These are phyloP conservation scores for Chascanopsetta lugubris DNA, from an alignment of 2,113 vertebrate genomes.

Conservation along the genomic window DNA sequence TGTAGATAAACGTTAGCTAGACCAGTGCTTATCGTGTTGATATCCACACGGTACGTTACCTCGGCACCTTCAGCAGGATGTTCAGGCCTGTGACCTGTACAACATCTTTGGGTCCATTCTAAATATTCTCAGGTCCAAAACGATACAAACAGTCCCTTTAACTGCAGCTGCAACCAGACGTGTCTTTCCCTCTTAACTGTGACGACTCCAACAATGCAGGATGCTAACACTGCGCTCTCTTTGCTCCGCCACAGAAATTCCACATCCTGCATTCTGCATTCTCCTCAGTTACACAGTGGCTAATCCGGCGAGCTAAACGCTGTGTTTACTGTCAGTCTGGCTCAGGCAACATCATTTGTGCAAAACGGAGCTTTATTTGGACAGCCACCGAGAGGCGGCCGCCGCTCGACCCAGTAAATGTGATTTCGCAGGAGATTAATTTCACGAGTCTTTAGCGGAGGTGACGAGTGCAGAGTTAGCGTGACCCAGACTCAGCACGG, in stretches of 20 bases:
- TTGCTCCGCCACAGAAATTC: not conserved
- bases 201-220: not conserved
- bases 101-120: too few species aligned
- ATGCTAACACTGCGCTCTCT: not conserved
- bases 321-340: constrained; percentile 6
- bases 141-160: too few species aligned
- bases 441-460: not conserved
- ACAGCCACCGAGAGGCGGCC: not conserved
- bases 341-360: not conserved
- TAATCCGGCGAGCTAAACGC: constrained; percentile 5
- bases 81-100: too few species aligned
- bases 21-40: too few species aligned
- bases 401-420: not conserved
- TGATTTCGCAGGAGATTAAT: not conserved
- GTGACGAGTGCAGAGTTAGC: not conserved
- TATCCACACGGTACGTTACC: too few species aligned
- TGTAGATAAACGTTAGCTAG: too few species aligned
- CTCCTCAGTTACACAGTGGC: not conserved
- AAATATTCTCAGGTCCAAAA: too few species aligned
- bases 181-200: not conserved
- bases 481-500: not conserved
- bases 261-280: too few species aligned
- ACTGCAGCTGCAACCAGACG: not conserved
- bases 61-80: too few species aligned
- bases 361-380: not conserved